phyloP scores from a whole-genome alignment of 2,797 vertebrate genomes.

The Thunnus albacares region DNA sequence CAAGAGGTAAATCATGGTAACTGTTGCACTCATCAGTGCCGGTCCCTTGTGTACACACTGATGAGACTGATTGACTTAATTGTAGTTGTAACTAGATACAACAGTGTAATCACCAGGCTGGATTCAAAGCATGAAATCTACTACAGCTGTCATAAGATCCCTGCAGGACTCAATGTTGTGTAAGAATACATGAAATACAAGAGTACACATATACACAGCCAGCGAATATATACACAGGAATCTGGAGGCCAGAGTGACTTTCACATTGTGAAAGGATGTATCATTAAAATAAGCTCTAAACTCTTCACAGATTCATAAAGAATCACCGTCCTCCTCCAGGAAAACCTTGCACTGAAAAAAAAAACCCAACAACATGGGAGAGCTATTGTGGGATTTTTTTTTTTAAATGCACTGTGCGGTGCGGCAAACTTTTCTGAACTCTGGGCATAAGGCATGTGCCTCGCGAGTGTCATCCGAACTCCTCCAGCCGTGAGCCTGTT shows the following conservation, averaged over 20 bases:
- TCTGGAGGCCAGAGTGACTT: slow-evolving; percentile 14
- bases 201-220: slow-evolving; percentile 5
- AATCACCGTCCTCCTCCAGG: neutral
- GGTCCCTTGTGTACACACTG: slow-evolving; percentile 1
- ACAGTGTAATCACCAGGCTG: slow-evolving; percentile 8
- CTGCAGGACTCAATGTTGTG: slow-evolving; percentile 43
- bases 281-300: neutral
- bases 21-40: neutral
- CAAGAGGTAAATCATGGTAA: slow-evolving; percentile 8
- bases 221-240: slow-evolving; percentile 4
- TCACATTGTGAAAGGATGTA: neutral
- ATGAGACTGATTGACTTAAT: slow-evolving; percentile 30
- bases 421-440: slow-evolving; percentile 65
- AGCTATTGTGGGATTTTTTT: slow-evolving; percentile 19
- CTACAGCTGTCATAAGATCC: slow-evolving; percentile 58
- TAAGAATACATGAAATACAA: slow-evolving; percentile 19
- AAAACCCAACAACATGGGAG: slow-evolving; percentile 1
- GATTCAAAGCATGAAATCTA: slow-evolving; percentile 46
- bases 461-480: slow-evolving; percentile 71
- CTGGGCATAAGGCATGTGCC: slow-evolving; percentile 76
- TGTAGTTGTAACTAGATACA: slow-evolving; percentile 48
- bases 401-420: slow-evolving; percentile 6
- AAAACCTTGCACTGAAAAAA: neutral
- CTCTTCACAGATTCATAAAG: neutral
- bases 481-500: slow-evolving; percentile 78